Conservation (phyloP, 2,888 invertebrate species). For the Dione juno region DNA sequence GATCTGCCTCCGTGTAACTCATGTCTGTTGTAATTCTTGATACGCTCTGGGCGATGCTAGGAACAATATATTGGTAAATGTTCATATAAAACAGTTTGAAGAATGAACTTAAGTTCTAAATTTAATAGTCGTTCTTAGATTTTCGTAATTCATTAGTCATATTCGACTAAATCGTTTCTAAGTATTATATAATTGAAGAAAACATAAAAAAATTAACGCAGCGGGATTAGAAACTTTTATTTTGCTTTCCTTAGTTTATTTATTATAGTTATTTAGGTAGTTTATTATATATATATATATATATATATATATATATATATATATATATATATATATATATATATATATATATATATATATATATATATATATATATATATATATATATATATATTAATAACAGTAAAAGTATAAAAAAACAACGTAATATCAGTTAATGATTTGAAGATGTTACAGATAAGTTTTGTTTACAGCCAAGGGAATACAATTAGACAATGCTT, state of each 20-base stretch:
- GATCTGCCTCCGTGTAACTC: conserved; percentile 40
- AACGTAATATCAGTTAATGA: conserved; percentile 38
- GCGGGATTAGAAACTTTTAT: too few species aligned
- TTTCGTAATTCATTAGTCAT: background rate
- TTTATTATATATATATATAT: too few species aligned
- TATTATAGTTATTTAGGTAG: too few species aligned
- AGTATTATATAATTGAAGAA: too few species aligned
- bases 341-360: too few species aligned
- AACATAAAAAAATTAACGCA: too few species aligned
- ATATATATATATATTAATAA: too few species aligned
- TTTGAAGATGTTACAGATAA: conserved; percentile 46
- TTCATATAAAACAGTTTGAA: conserved; percentile 42
- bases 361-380: too few species aligned
- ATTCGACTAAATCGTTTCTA: too few species aligned
- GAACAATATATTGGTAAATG: conserved; percentile 39
- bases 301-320: too few species aligned
- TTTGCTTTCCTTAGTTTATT: too few species aligned
- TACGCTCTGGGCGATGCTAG: conserved; percentile 36
- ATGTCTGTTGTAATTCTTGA: conserved; percentile 39
- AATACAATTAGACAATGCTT: conserved; percentile 50
- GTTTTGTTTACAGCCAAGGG: conserved; percentile 47
- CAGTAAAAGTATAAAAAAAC: conserved; percentile 15
- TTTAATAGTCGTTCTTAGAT: background rate
- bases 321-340: too few species aligned
- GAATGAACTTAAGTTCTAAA: conserved; percentile 15